Conservation (phyloP, 2,797 vertebrate species). For the Aldrovandia affinis region DNA sequence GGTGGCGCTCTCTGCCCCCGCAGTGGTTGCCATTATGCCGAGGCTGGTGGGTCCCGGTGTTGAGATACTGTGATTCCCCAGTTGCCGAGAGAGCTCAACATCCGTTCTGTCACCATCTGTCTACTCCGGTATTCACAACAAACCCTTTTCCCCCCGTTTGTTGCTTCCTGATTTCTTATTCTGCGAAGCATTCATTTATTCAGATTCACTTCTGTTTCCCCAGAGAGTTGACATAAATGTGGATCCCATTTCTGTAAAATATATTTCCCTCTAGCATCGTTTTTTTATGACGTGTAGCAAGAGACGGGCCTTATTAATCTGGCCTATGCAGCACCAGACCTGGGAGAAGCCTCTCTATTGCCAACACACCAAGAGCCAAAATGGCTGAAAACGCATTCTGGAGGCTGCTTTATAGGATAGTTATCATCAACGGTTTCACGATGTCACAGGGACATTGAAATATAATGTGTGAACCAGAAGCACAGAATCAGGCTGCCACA, state of each 20-base stretch:
- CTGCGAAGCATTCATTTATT: background rate
- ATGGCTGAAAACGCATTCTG: slow-evolving; percentile 63
- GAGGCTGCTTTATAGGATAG: slow-evolving; percentile 58
- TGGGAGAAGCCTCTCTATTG: slow-evolving; percentile 67
- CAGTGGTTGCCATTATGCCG: slow-evolving; percentile 69
- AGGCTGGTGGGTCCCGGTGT: slow-evolving; percentile 56
- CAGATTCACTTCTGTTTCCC: background rate
- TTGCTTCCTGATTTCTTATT: background rate
- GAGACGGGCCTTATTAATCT: slow-evolving; percentile 4
- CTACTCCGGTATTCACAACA: background rate
- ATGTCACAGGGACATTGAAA: slow-evolving; percentile 48
- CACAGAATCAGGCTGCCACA: slow-evolving; percentile 33
- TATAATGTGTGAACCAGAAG: slow-evolving; percentile 54
- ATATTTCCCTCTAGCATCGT: background rate
- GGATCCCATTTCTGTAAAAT: background rate
- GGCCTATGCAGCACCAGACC: slow-evolving; percentile 58
- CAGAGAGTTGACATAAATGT: background rate
- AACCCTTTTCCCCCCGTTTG: background rate
- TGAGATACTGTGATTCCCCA: slow-evolving; percentile 63
- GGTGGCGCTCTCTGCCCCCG: slow-evolving; percentile 61
- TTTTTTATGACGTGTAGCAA: slow-evolving; percentile 32
- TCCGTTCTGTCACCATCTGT: slow-evolving; percentile 31
- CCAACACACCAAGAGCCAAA: slow-evolving; percentile 60
- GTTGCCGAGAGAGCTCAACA: slow-evolving; percentile 45
- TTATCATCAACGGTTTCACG: slow-evolving; percentile 61